Base-by-base conservation (phyloP, 2,113 vertebrate species). In the Osmerus mordax region DNA sequence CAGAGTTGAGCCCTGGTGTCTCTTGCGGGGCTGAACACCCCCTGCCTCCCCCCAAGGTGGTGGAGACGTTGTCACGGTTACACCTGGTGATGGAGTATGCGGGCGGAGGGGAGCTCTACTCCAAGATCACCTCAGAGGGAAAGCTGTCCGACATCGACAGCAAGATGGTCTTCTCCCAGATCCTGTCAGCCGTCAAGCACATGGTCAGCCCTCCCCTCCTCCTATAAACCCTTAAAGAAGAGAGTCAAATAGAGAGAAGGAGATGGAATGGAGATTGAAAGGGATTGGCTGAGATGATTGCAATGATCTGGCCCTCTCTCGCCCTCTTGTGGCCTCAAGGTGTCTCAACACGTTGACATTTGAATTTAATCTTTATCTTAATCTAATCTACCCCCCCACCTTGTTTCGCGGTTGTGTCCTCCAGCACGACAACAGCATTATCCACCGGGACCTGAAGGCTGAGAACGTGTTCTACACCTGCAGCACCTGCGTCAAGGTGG, bases 1-100 rank as follows among this genome's bases (percentile, higher is more conserved):
- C 13, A n/a, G n/a, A n/a, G n/a, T n/a, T n/a, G n/a, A n/a, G 14
- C 8, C 28, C 28, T 41, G 6, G 4, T 32, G 5, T 56, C 55
- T 5, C 55, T 54, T 54, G 3, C 11, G 25, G 25, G 25, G 25
- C 25, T 59, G 2, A 59, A 52, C 9, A 9, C 7, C 41, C 41
- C 41, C 12, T 19, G 19, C 28, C 2, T 64, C 28, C 5, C 41
- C 47, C 53, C 19, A 52, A 91, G 89, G 97, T 98, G n/a, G 94
- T 99, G 84, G 97, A 99, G 87, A 99, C 97, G 0, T 85, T 98
- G 65, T 94, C 97, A 36, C 95, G 94, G 81, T 89, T 99, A 70
- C 94, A 99, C 69, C 83, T 99, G 73, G 96, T 99, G 82, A 95
- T 98, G 97, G 97, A 99, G 86, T 97, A 96, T 0, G 97, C 96